Conservation (phyloP, 2,113 vertebrate genomes). For the Paratilapia polleni region DNA sequence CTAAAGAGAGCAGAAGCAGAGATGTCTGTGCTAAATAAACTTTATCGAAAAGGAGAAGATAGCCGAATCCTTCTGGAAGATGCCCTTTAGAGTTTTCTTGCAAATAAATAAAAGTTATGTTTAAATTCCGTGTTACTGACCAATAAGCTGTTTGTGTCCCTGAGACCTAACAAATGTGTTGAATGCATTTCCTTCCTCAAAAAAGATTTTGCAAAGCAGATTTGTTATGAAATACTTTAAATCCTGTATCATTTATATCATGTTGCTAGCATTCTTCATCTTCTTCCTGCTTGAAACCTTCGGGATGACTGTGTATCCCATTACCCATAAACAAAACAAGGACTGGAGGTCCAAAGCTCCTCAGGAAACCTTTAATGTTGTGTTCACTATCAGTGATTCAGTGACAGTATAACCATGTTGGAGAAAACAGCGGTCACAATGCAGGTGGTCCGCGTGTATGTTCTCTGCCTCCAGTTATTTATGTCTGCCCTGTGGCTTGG, state of each 20-base stretch:
- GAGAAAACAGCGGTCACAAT: background rate
- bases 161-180: background rate
- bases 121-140: background rate
- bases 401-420: background rate
- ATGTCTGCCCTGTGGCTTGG: accelerated
- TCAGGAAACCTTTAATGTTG: accelerated
- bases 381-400: accelerated
- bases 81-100: background rate
- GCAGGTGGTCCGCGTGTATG: background rate
- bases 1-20: background rate
- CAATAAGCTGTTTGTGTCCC: background rate
- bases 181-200: accelerated
- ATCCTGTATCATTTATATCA: background rate
- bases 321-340: background rate
- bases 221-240: background rate
- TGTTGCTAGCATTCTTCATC: background rate
- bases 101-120: background rate
- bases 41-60: background rate
- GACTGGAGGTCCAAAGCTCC: accelerated
- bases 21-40: background rate
- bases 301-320: background rate
- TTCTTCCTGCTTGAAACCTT: accelerated
- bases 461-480: background rate
- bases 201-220: background rate
- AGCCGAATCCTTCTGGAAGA: background rate